Base-by-base conservation (phyloP, 2,797 vertebrate species). In the Pelodytes ibericus region DNA sequence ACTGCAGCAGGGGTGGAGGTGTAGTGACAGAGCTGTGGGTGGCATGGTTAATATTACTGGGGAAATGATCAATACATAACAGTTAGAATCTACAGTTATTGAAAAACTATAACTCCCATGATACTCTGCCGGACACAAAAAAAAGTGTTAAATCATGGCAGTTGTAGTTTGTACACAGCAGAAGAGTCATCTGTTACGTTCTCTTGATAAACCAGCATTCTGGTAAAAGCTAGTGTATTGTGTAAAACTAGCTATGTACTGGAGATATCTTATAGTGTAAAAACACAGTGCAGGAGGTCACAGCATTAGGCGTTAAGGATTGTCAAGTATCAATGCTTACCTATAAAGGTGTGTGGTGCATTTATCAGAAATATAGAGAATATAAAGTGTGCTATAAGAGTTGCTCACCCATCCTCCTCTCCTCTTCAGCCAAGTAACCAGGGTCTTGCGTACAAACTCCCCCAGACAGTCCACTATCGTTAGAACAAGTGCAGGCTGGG, bases 401-500 rank as follows among this genome's bases (percentile, higher is more conserved):
- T 8, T 57, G 26, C 95, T 96, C 92, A 99, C 98, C 97, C 98
- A 99, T 82, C 98, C 98, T 0, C 98, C 98, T 80, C 93, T 93
- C 81, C 87, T 91, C 73, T 93, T 95, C 61, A 99, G 87, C 98
- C 98, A 99, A 0, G 90, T 83, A 22, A 90, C 92, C 88, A 99
- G 85, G 67, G 92, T 96, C 89, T 98, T 98, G 80, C 93, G 93
- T 36, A 99, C 94, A 25, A 99, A 98, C 82, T 98, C 97, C 9
- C 97, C 98, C 83, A 99, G 92, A 88, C 96, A 98, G 88, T 99
- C 97, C 0, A 99, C 96, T 0, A 99, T 97, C 66, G 93, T 94
- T 18, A 97, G 95, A 1, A 99, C 95, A 90, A 97, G 93, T 47
- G 94, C 95, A 0, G 95, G 96, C 81, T 97, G 94, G 0, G 95